These are phyloP conservation scores for Vanacampus margaritifer DNA, from an alignment of 2,113 vertebrate genomes.

Conservation along the genomic window DNA sequence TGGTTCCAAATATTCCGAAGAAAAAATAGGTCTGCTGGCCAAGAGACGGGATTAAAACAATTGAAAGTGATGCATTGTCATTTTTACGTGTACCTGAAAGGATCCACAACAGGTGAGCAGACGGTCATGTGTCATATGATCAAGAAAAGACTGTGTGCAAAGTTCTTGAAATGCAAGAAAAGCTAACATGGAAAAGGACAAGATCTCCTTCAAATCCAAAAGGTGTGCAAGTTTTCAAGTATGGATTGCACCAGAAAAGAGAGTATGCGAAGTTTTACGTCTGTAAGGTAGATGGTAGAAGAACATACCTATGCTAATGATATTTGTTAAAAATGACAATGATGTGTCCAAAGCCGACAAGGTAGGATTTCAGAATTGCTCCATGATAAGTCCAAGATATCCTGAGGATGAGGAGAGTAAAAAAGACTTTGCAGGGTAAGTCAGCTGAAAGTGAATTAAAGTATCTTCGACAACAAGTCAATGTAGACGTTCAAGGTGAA, in stretches of 20 bases:
- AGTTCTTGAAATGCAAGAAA: not conserved
- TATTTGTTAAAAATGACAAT: not conserved
- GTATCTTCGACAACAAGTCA: not conserved
- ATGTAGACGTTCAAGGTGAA: not conserved
- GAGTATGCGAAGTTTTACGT: too few species aligned
- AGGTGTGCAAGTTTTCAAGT: not conserved
- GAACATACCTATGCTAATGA: not conserved
- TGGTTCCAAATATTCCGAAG: slow-evolving; percentile 25
- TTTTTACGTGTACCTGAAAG: slow-evolving; percentile 3
- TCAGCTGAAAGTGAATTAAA: slow-evolving; percentile 2
- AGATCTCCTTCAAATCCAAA: not conserved
- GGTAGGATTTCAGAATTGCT: slow-evolving; percentile 14
- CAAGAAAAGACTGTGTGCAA: slow-evolving; percentile 10
- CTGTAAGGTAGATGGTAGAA: not conserved
- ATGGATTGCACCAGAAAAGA: not conserved
- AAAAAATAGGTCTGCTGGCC: slow-evolving; percentile 48
- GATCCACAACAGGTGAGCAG: not conserved
- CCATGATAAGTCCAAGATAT: slow-evolving; percentile 7
- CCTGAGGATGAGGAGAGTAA: not conserved
- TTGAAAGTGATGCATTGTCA: slow-evolving; percentile 2
- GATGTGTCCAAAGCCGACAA: not conserved
- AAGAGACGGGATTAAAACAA: slow-evolving; percentile 55
- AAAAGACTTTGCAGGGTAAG: slow-evolving; percentile 16
- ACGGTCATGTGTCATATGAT: not conserved
- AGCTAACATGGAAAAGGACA: not conserved